phyloP scores from a whole-genome alignment of 2,113 vertebrate genomes.

The Illadopsis cleaveri region DNA sequence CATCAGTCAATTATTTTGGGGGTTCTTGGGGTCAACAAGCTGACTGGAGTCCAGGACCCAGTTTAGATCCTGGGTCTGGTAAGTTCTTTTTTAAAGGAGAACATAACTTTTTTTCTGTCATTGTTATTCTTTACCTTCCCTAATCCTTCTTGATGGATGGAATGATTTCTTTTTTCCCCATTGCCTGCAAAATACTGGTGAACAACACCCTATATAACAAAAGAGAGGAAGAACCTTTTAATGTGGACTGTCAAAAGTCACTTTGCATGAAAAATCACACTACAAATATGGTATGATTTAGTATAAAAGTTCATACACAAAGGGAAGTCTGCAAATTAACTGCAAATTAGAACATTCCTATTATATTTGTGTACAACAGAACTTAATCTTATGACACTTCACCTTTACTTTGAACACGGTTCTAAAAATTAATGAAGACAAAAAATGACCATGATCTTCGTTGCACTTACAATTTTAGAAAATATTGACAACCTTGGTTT shows the following conservation, averaged over 20 bases:
- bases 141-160: neutral
- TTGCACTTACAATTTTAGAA: neutral
- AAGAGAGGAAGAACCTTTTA: neutral
- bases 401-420: fast-evolving
- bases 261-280: neutral
- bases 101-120: fast-evolving
- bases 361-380: neutral
- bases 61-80: neutral
- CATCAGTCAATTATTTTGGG: neutral
- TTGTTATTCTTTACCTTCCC: neutral
- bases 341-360: neutral
- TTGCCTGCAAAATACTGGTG: neutral
- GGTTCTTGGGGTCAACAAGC: neutral
- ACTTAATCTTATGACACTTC: neutral
- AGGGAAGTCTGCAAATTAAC: neutral
- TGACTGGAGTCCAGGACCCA: neutral
- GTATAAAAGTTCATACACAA: neutral
- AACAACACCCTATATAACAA: neutral
- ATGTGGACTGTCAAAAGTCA: neutral
- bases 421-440: neutral
- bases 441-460: neutral
- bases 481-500: neutral
- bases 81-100: neutral
- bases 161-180: fast-evolving
- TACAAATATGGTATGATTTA: neutral